phyloP scores from a whole-genome alignment of 92 coral and sea anemone species.

The Phenganax stokvisi region DNA sequence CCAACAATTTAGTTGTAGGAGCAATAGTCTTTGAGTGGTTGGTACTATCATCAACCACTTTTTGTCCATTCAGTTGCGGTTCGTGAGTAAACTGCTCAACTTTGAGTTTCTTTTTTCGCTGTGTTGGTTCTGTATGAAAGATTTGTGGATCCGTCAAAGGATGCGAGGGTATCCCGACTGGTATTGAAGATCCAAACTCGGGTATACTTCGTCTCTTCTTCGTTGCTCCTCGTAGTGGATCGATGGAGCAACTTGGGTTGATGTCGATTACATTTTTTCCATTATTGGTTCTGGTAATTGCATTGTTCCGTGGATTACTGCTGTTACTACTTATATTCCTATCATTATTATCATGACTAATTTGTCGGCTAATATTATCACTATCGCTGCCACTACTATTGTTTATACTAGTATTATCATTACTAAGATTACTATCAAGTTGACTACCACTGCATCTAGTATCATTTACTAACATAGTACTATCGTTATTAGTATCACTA shows the following conservation, averaged over 20 bases:
- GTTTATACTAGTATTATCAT: too few species aligned
- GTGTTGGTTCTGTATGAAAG: not conserved
- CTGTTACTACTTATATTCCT: not conserved
- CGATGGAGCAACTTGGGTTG: not conserved
- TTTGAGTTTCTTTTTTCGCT: not conserved
- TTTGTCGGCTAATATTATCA: too few species aligned
- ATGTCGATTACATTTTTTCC: not conserved
- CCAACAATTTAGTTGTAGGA: not conserved
- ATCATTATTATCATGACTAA: too few species aligned
- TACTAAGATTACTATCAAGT: too few species aligned
- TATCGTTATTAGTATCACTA: not conserved
- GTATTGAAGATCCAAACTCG: not conserved
- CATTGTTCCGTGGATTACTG: not conserved
- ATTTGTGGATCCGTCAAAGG: conserved; percentile 4
- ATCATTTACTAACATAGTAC: too few species aligned
- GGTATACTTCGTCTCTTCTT: conserved; percentile 8
- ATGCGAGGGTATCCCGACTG: conserved; percentile 34
- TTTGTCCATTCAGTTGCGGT: not conserved
- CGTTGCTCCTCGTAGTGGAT: conserved; percentile 5
- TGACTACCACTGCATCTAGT: too few species aligned
- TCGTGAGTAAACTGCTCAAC: not conserved
- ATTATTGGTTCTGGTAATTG: not conserved
- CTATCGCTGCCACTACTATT: not conserved
- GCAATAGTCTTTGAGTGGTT: not conserved
- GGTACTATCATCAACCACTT: not conserved